Base-by-base conservation (phyloP, 2,797 vertebrate genomes). In the Octomys mimax region DNA sequence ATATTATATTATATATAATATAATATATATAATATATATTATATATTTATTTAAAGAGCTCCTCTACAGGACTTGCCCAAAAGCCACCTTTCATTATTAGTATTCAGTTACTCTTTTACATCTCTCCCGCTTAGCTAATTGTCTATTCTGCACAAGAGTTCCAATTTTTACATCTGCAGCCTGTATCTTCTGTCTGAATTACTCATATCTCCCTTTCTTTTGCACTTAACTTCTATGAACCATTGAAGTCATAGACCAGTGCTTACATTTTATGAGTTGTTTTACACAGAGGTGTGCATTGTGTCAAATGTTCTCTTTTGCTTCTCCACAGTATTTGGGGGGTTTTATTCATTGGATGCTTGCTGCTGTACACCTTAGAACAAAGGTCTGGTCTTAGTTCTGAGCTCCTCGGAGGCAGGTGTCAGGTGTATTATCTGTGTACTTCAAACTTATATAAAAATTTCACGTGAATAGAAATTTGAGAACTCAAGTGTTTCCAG, bases 361-460 rank as follows among this genome's bases (percentile, higher is more conserved):
- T 57, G 18, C 24, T 62, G 2, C 5, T 4, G 7, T n/a, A 1
- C 54, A 14, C 62, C 24, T 75, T 68, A 42, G n/a, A 78, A 79
- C 42, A 9, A 12, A 2, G 28, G 2, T 52, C 2, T 36, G 16
- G 9, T 28, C 0, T n/a, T 84, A 49, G 70, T 6, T 5, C 6
- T 42, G 11, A 85, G 13, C 10, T 84, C 31, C 42, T 22, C 18
- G 7, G 61, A 31, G 22, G 39, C 9, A 82, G 33, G 81, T 2
- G 26, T 59, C 66, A 75, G 1, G 8, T 77, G 87, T 5, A 22
- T 68, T 2, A 61, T 66, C 6, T 66, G 46, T 64, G 5, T 71
- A 71, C 62, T 54, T 80, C 46, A 64, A 85, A 73, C 57, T 19
- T 8, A 14, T 59, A 13, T 36, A 92, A 64, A 6, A 59, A 81